phyloP scores from a whole-genome alignment of 2,113 vertebrate genomes.

The Budorcas taxicolor region DNA sequence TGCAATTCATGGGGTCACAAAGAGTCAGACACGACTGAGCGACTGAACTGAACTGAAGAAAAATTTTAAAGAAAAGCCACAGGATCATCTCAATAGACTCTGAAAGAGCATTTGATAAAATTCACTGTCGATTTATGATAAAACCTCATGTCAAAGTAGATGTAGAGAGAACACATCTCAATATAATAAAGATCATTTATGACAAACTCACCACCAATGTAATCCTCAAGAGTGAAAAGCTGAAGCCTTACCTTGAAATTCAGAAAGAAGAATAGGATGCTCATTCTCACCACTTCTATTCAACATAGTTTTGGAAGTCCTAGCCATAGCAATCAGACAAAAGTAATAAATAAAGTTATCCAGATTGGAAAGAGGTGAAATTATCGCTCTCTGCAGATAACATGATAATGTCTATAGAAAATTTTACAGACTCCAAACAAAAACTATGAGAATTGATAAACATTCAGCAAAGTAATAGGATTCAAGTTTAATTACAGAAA shows the following conservation, averaged over 20 bases:
- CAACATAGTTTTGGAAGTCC: not conserved
- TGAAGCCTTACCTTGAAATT: not conserved
- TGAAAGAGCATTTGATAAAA: not conserved
- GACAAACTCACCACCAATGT: not conserved
- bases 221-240: not conserved
- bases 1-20: no score
- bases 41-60: not conserved
- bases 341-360: not conserved
- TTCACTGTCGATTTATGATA: not conserved
- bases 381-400: not conserved
- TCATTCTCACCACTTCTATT: not conserved
- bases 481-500: not conserved
- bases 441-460: not conserved
- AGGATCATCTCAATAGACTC: not conserved
- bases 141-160: not conserved
- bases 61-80: not conserved
- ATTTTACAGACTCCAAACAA: not conserved
- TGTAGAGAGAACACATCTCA: not conserved
- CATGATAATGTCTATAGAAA: not conserved
- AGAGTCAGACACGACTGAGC: no score
- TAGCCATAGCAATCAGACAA: not conserved
- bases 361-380: not conserved
- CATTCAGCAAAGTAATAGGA: not conserved
- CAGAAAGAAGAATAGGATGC: not conserved
- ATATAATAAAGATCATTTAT: not conserved